These are phyloP conservation scores for Clarias gariepinus DNA, from an alignment of 2,113 vertebrate species.

Conservation along the genomic window DNA sequence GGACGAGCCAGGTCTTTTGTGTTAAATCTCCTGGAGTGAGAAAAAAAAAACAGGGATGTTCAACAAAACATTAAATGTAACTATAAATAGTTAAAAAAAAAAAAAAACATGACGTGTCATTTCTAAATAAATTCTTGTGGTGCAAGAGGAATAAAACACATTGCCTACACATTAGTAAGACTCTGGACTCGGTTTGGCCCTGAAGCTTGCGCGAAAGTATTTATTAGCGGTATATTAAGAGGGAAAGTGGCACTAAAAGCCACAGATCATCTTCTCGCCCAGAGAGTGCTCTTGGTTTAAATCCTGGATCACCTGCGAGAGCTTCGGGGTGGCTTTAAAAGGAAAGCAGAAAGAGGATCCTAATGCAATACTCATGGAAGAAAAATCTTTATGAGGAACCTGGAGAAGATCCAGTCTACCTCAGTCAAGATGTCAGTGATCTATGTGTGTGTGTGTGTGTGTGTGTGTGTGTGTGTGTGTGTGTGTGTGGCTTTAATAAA, in stretches of 20 bases:
- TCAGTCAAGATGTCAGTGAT: not conserved
- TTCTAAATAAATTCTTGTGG: not conserved
- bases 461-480: not conserved
- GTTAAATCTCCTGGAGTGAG: not conserved
- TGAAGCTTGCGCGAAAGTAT: not conserved
- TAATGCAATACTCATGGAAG: conserved; percentile 47
- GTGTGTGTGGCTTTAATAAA: conserved; percentile 23
- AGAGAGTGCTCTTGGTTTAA: conserved; percentile 8
- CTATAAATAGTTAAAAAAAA: not conserved
- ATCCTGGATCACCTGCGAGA: conserved; percentile 29
- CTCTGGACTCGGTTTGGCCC: too few relatives aligned
- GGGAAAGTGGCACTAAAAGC: conserved; percentile 34
- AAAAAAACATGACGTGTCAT: not conserved
- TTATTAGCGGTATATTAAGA: conserved; percentile 9
- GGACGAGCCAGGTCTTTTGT: not conserved
- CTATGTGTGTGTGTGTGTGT: not conserved
- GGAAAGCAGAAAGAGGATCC: not conserved
- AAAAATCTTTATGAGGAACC: conserved; percentile 19
- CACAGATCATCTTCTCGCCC: conserved; percentile 1
- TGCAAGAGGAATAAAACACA: not conserved
- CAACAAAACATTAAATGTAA: not conserved
- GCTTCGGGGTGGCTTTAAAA: conserved; percentile 41
- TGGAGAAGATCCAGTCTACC: too few relatives aligned
- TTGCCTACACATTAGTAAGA: too few relatives aligned
- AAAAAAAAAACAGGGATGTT: too few relatives aligned